These are phyloP conservation scores for Heliconius hermathena DNA, from an alignment of 1,140 invertebrate species.

Conservation along the genomic window DNA sequence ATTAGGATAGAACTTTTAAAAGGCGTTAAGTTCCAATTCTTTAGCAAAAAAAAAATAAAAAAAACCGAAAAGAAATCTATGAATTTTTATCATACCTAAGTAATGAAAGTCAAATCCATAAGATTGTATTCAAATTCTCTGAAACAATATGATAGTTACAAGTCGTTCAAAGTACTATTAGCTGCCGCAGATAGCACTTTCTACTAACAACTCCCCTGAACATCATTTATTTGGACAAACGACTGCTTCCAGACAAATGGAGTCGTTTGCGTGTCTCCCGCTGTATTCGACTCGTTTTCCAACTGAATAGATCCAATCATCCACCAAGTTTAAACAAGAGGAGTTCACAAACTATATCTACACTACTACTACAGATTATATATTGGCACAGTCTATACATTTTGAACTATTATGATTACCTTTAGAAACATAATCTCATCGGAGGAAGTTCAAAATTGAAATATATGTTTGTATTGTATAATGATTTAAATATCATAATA, in stretches of 20 bases:
- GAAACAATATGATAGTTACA: conserved; percentile 33
- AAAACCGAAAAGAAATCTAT: neutral
- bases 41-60: neutral
- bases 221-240: conserved; percentile 53
- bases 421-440: neutral
- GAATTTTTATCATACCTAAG: neutral
- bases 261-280: conserved; percentile 46
- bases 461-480: neutral
- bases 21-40: neutral
- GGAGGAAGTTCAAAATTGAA: conserved; percentile 2
- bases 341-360: neutral
- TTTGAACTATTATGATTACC: neutral
- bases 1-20: neutral
- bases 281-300: conserved; percentile 39
- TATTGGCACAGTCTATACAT: neutral
- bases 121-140: conserved; percentile 12
- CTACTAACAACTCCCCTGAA: conserved; percentile 49
- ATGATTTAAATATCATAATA: neutral
- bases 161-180: conserved; percentile 44
- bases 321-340: conserved; percentile 22
- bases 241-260: conserved; percentile 51
- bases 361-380: neutral
- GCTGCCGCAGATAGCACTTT: conserved; percentile 40
- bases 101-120: neutral
- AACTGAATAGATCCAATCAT: conserved; percentile 39